Evolutionary conservation across 2,888 invertebrate species (phyloP).

Genomic region (Scaeva pyrastri): DNA sequence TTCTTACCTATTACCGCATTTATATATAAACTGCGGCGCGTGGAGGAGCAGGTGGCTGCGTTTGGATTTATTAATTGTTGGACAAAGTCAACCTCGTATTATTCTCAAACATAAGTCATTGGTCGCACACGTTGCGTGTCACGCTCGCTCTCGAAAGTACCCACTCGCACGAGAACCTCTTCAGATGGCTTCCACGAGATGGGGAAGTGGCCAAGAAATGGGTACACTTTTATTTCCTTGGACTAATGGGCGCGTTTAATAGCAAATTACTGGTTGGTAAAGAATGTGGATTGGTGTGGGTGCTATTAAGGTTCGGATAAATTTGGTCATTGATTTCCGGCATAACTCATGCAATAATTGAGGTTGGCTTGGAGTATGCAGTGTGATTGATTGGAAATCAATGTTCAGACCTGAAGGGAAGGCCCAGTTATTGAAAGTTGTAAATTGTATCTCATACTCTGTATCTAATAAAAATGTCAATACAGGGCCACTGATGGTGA

Average conservation of each 20-base stretch:
- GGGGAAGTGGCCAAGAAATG: conserved; percentile 1
- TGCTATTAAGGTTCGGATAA: conserved; percentile 54
- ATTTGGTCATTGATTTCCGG: conserved; percentile 50
- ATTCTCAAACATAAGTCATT: conserved; percentile 72
- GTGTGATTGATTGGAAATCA: conserved; percentile 47
- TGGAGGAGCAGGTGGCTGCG: conserved; percentile 38
- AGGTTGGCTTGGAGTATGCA: conserved; percentile 15
- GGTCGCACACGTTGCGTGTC: conserved; percentile 75
- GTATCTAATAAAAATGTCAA: too few relatives aligned
- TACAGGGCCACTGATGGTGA: too few relatives aligned
- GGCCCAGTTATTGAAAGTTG: not conserved
- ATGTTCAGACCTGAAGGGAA: not conserved
- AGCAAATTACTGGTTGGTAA: conserved; percentile 60
- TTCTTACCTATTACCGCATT: not conserved
- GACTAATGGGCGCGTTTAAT: conserved; percentile 73
- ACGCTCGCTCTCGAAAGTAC: conserved; percentile 51
- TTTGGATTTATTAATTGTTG: conserved; percentile 73
- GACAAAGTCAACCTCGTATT: conserved; percentile 73
- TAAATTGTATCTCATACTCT: not conserved
- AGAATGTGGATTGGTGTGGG: not conserved
- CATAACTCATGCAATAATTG: conserved; percentile 29
- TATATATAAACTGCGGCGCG: conserved; percentile 21
- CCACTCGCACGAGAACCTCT: conserved; percentile 38
- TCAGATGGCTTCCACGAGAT: too few relatives aligned
- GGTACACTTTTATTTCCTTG: conserved; percentile 29